Percentiles rank a stretch among this genome's conserved stretches.
phyloP scores from a whole-genome alignment of 2,888 invertebrate species.

The Anthophora plumipes region DNA sequence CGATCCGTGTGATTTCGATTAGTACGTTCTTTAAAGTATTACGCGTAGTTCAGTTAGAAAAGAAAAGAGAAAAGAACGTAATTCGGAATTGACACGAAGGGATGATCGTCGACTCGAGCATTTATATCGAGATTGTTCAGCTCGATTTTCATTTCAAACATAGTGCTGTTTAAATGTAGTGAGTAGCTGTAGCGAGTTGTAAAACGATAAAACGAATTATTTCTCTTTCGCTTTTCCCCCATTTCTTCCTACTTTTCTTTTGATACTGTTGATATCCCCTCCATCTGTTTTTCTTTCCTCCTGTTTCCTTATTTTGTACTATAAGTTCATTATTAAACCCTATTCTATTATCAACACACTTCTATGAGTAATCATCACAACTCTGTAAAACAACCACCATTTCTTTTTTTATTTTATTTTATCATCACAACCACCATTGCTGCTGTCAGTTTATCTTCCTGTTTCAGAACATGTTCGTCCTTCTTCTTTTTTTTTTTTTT shows the following conservation, averaged over 20 bases:
- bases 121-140: not conserved
- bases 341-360: slow-evolving; percentile 2
- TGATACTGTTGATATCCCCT: too few species aligned
- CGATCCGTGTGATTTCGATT: too few species aligned
- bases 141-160: slow-evolving; percentile 30
- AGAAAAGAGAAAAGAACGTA: too few species aligned
- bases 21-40: too few species aligned
- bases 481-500: slow-evolving; percentile 36
- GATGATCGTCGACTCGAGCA: slow-evolving; percentile 12
- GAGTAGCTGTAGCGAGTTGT: slow-evolving; percentile 57
- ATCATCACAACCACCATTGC: not conserved
- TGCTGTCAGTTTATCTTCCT: not conserved
- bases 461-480: slow-evolving; percentile 14
- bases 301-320: not conserved
- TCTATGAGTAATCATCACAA: not conserved
- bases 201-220: slow-evolving; percentile 41
- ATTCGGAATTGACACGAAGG: too few species aligned
- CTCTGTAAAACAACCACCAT: not conserved
- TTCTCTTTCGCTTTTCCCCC: slow-evolving; percentile 10
- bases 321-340: too few species aligned
- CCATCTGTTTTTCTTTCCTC: not conserved
- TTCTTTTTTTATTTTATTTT: too few species aligned
- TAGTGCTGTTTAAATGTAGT: slow-evolving; percentile 60
- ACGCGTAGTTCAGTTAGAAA: too few species aligned
- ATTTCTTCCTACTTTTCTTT: slow-evolving; percentile 20